Evolutionary conservation across 2,888 invertebrate species (phyloP).

Genomic region (Horisme vitalbata): DNA sequence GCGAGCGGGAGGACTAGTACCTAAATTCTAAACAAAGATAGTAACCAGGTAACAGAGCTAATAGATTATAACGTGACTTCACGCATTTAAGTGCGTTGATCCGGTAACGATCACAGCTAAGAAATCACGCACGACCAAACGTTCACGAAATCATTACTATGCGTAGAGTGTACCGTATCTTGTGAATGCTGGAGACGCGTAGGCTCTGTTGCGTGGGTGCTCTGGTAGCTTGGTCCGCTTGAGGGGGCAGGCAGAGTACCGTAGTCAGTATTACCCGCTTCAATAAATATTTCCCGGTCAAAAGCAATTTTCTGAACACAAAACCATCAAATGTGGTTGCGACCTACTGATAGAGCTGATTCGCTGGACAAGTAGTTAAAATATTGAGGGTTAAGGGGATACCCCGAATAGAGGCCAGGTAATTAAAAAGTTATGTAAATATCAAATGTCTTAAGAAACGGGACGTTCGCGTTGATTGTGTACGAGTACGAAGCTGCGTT

Average conservation of each 20-base stretch:
- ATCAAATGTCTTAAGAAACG: too few species aligned
- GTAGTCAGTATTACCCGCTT: constrained; percentile 27
- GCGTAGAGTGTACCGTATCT: constrained; percentile 53
- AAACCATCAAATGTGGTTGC: too few species aligned
- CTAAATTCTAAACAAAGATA: background rate
- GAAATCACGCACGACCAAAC: constrained; percentile 24
- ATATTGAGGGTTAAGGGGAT: too few species aligned
- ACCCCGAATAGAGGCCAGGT: too few species aligned
- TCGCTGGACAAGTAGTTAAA: too few species aligned
- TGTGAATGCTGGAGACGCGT: constrained; percentile 57
- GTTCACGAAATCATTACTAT: constrained; percentile 47
- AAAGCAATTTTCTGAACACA: background rate
- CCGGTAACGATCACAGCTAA: constrained; percentile 28
- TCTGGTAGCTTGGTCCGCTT: constrained; percentile 37
- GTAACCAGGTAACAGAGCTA: constrained; percentile 1
- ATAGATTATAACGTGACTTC: constrained; percentile 17
- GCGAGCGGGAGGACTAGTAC: too few species aligned
- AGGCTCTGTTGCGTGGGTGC: constrained; percentile 58
- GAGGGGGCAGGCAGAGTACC: constrained; percentile 30
- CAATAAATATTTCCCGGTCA: background rate
- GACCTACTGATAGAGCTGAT: too few species aligned
- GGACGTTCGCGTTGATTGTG: too few species aligned
- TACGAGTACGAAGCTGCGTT: too few species aligned
- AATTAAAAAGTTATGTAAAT: too few species aligned
- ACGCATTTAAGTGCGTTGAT: constrained; percentile 25